Percentiles rank a stretch among this genome's conserved stretches.
phyloP scores from a whole-genome alignment of 2,113 vertebrate genomes.

The Tetrax tetrax region DNA sequence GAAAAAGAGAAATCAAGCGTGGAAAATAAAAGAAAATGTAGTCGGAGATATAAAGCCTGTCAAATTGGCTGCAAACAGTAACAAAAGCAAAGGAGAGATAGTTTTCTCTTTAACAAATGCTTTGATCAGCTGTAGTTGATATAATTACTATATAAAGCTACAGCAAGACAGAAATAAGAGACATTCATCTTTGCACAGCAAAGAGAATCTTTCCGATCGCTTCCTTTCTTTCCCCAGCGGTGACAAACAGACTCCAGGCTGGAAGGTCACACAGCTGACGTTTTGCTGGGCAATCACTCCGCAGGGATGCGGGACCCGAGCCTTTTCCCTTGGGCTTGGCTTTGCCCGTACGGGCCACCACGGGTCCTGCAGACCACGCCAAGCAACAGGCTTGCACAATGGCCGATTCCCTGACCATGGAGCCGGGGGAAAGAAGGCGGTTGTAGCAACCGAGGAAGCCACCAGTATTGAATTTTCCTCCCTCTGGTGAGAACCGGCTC shows the following conservation, averaged over 20 bases:
- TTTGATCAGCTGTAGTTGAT: conserved; percentile 81
- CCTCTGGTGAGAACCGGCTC: neutral
- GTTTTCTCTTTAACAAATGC: conserved; percentile 81
- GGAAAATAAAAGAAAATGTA: conserved; percentile 76
- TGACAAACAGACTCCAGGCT: conserved; percentile 21
- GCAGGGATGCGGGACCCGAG: accelerated
- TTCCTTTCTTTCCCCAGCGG: conserved; percentile 55
- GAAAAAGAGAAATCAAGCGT: conserved; percentile 75
- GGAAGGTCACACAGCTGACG: conserved; percentile 12
- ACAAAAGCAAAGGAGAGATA: conserved; percentile 79
- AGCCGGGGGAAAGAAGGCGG: neutral
- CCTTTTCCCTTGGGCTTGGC: neutral
- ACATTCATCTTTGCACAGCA: conserved; percentile 62
- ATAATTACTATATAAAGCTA: conserved; percentile 81
- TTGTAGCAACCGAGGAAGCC: neutral
- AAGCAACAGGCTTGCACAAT: accelerated
- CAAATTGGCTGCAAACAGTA: conserved; percentile 75
- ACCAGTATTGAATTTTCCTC: neutral
- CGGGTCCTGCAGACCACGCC: accelerated
- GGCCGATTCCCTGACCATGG: neutral
- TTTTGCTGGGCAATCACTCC: neutral
- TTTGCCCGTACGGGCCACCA: neutral
- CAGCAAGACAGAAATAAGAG: conserved; percentile 76
- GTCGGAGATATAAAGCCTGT: conserved; percentile 73
- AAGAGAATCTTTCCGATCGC: conserved; percentile 68